Conservation (phyloP, 2,888 invertebrate species). For the Taenaris catops region DNA sequence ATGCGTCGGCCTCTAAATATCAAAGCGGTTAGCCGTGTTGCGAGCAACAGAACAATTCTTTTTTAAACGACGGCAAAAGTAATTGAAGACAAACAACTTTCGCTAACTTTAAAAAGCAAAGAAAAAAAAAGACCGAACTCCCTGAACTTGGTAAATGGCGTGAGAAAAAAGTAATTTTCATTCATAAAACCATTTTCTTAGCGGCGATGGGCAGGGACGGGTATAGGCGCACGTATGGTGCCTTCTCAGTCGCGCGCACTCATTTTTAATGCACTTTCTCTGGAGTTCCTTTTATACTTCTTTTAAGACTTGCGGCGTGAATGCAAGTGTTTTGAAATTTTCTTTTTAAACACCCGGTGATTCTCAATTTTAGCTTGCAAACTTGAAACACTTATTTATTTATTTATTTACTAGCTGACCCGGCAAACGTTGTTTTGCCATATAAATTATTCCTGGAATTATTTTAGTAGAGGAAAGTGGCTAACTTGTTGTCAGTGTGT, state of each 20-base stretch:
- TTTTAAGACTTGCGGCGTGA: constrained; percentile 53
- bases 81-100: constrained; percentile 43
- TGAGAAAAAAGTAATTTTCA: constrained; percentile 74
- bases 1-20: too few species aligned
- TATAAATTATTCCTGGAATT: too few species aligned
- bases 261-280: constrained; percentile 75
- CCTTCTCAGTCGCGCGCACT: constrained; percentile 46
- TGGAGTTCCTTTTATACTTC: constrained; percentile 58
- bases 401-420: too few species aligned
- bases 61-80: constrained; percentile 6
- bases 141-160: constrained; percentile 64
- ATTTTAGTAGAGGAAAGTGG: too few species aligned
- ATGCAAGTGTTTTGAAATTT: constrained; percentile 43
- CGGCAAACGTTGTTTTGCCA: too few species aligned
- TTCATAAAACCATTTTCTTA: constrained; percentile 75
- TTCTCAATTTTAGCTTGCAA: constrained; percentile 40
- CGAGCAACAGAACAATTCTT: too few species aligned
- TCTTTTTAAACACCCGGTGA: constrained; percentile 35
- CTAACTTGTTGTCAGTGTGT: too few species aligned
- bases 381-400: too few species aligned
- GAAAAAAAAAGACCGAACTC: constrained; percentile 50
- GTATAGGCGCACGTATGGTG: constrained; percentile 31
- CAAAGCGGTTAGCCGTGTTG: too few species aligned
- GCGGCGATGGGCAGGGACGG: constrained; percentile 42
- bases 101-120: constrained; percentile 44